Base-by-base conservation (phyloP, 2,113 vertebrate genomes). In the Bubalus kerabau region DNA sequence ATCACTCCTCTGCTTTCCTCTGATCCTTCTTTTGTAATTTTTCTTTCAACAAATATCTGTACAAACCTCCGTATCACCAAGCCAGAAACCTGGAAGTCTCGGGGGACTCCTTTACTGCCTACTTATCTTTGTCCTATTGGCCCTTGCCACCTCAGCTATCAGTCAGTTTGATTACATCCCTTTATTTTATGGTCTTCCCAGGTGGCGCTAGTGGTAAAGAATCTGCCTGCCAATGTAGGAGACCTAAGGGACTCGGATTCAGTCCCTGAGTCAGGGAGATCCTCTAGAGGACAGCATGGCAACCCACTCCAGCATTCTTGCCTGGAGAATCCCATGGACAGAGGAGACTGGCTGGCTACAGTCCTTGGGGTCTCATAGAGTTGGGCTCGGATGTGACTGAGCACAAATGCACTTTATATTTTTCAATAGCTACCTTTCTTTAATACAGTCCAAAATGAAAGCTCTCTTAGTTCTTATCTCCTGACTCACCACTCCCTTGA, bases 61-160 rank as follows among this genome's bases (percentile, higher is more conserved):
- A 17, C 11, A 78, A 48, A 6, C 0, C 8, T 60, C 12, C 0
- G 2, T 0, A 40, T 40, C 17, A 59, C 1, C 4, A 16, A 5
- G 4, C 52, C 14, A 17, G 80, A 87, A 78, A 3, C 3, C 48
- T 60, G 26, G 16, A 60, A 67, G 21, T 14, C 10, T 56, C 40
- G 15, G 80, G 76, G 21, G 6, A 57, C 36, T 64, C 23, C 9
- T n/a, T 71, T 4, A 7, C 28, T 52, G 2, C 52, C 3, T 36
- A 76, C 2, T 24, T 43, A 2, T 48, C 11, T 5, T 83, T 56
- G 21, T 74, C 26, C 2, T 16, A 24, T 0, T 9, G 17, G 5
- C 12, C 12, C 14, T 6, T 50, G 30, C 14, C 12, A 6, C 48
- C 48, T 71, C 7, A 1, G n/a, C 1, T 1, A 5, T 28, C 19